Evolutionary conservation across 2,113 vertebrate species (phyloP).

Genomic region (Notiomystis cincta): DNA sequence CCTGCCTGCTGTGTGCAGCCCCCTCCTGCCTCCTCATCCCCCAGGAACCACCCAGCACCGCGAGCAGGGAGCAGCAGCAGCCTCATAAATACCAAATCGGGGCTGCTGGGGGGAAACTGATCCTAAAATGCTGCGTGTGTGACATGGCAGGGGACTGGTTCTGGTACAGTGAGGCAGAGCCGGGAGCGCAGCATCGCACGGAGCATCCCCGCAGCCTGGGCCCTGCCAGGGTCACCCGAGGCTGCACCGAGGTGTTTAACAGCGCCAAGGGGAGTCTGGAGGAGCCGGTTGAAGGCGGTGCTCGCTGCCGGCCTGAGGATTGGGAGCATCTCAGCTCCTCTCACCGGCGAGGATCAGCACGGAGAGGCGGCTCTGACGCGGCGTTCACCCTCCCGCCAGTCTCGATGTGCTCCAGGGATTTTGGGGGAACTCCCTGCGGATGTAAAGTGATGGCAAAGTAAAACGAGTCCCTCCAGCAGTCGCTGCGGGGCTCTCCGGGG

Average conservation of each 20-base stretch:
- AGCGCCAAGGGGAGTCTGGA: too few species aligned
- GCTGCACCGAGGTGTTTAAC: neutral
- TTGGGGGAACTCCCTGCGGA: neutral
- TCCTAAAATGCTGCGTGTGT: fast-evolving
- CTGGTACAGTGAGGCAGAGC: neutral
- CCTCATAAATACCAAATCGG: neutral
- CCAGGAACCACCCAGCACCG: fast-evolving
- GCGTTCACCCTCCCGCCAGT: fast-evolving
- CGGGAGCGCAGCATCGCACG: fast-evolving
- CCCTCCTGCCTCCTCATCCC: neutral
- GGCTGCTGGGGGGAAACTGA: neutral
- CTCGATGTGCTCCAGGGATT: neutral
- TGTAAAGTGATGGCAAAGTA: neutral
- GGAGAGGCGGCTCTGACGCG: fast-evolving
- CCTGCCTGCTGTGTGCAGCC: neutral
- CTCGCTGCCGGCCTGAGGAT: fast-evolving
- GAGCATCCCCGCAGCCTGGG: neutral
- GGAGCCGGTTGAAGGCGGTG: neutral
- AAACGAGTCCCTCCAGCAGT: neutral
- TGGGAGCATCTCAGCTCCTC: neutral
- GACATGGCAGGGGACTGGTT: neutral
- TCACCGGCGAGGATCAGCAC: fast-evolving
- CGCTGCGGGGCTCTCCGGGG: neutral
- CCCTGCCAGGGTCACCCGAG: neutral
- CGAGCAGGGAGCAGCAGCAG: neutral